Evolutionary conservation across 2,888 invertebrate species (phyloP).

Genomic region (Falcaria lacertinaria): DNA sequence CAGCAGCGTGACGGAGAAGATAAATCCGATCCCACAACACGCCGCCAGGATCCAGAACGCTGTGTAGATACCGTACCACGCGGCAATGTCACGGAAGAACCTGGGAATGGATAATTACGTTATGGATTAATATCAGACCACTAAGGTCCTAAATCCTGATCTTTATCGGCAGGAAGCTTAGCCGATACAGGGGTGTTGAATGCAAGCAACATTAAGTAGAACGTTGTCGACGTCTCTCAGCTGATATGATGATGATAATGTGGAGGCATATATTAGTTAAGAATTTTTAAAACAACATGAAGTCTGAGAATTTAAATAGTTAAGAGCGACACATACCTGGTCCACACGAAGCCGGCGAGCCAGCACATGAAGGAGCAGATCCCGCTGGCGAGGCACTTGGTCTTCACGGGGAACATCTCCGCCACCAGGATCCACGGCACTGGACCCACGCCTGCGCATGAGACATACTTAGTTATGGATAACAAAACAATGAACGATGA

Average conservation of each 20-base stretch:
- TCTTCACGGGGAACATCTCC: slow-evolving; percentile 90
- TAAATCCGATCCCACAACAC: slow-evolving; percentile 80
- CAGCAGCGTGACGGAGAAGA: slow-evolving; percentile 80
- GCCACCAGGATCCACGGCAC: slow-evolving; percentile 91
- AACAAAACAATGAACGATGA: too few species aligned
- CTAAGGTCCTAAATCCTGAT: too few species aligned
- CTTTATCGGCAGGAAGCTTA: too few species aligned
- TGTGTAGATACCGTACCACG: slow-evolving; percentile 80
- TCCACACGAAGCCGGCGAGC: slow-evolving; percentile 87
- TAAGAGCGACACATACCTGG: slow-evolving; percentile 53
- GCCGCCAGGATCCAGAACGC: slow-evolving; percentile 82
- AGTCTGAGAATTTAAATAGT: too few species aligned
- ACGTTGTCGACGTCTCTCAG: too few species aligned
- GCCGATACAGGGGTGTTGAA: too few species aligned
- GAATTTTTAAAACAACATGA: too few species aligned
- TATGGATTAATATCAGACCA: neutral
- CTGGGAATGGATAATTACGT: slow-evolving; percentile 48
- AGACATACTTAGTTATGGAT: too few species aligned
- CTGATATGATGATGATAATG: too few species aligned
- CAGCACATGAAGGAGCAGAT: slow-evolving; percentile 89
- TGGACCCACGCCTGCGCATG: slow-evolving; percentile 84
- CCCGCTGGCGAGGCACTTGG: slow-evolving; percentile 86
- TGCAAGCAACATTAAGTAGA: too few species aligned
- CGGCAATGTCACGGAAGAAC: slow-evolving; percentile 74
- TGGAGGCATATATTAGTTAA: too few species aligned